These are phyloP conservation scores for Galaxea fascicularis DNA, from an alignment of 92 coral and sea anemone species.

Conservation along the genomic window DNA sequence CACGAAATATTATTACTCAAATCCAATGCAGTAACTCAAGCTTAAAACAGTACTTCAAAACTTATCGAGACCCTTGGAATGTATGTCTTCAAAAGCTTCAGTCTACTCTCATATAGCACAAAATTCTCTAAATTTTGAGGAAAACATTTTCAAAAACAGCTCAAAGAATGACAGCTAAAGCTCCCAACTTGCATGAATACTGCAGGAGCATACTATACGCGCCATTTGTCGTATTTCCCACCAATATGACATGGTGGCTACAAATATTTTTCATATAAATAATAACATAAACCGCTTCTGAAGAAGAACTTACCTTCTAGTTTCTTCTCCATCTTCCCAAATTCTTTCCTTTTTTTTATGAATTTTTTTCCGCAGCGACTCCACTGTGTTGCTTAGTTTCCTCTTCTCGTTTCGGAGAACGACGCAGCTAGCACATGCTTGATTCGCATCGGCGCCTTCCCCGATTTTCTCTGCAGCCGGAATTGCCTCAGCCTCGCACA, in stretches of 20 bases:
- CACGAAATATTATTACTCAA: constrained; percentile 13
- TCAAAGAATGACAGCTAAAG: constrained; percentile 20
- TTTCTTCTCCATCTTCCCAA: background rate
- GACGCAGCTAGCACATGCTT: background rate
- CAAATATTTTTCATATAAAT: background rate
- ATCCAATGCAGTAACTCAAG: constrained; percentile 9
- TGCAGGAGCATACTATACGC: constrained; percentile 3
- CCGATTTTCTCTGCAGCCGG: background rate
- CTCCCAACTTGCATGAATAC: constrained; percentile 25
- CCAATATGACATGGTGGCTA: background rate
- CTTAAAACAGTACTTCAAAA: constrained; percentile 5
- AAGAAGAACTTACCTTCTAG: constrained; percentile 1
- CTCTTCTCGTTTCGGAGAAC: background rate
- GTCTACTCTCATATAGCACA: constrained; percentile 4
- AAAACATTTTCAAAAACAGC: background rate
- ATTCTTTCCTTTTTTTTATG: too few species aligned
- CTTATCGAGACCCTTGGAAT: background rate
- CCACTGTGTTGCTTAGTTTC: constrained; percentile 3
- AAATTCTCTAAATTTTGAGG: constrained; percentile 7
- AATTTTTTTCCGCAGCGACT: constrained; percentile 8
- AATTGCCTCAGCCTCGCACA: constrained; percentile 5
- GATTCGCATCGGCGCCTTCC: background rate
- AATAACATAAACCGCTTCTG: background rate
- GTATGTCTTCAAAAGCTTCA: constrained; percentile 18
- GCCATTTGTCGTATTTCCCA: background rate